Evolutionary conservation across 2,113 vertebrate genomes (phyloP).

Genomic region (Sinocyclocheilus anophthalmus): DNA sequence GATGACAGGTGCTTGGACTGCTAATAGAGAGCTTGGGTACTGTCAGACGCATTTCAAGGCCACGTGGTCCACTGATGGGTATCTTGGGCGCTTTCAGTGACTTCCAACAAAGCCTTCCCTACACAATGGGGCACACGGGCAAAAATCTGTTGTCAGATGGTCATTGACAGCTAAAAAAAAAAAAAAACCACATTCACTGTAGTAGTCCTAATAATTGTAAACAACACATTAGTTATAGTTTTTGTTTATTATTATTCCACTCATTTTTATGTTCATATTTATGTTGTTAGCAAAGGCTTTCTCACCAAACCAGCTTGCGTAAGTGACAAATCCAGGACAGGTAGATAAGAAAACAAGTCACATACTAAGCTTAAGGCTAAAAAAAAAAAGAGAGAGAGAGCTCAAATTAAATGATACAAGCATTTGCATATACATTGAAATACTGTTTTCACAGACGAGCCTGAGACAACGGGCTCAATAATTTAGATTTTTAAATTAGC

Average conservation of each 20-base stretch:
- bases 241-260: background rate
- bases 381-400: background rate
- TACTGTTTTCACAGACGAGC: background rate
- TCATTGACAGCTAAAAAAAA: constrained; percentile 8
- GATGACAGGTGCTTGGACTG: constrained; percentile 27
- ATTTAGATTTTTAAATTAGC: constrained; percentile 5
- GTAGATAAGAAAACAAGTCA: background rate
- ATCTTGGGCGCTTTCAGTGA: constrained; percentile 26
- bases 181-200: too few relatives aligned
- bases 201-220: too few relatives aligned
- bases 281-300: background rate
- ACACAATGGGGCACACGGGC: too few relatives aligned
- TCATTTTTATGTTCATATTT: background rate
- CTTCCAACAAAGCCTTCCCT: constrained; percentile 5
- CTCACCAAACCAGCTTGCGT: background rate
- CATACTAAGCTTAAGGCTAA: background rate
- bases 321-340: constrained; percentile 1
- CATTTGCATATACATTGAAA: constrained; percentile 39
- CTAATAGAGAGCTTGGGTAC: constrained; percentile 37
- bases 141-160: too few relatives aligned
- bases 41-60: background rate
- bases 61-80: constrained; percentile 4
- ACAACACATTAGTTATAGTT: background rate
- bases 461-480: background rate
- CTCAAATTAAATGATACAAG: background rate